Evolutionary conservation across 2,113 vertebrate species (phyloP), one percentile per base, ranked within the genome.

Genomic region (Tympanuchus pallidicinctus): DNA sequence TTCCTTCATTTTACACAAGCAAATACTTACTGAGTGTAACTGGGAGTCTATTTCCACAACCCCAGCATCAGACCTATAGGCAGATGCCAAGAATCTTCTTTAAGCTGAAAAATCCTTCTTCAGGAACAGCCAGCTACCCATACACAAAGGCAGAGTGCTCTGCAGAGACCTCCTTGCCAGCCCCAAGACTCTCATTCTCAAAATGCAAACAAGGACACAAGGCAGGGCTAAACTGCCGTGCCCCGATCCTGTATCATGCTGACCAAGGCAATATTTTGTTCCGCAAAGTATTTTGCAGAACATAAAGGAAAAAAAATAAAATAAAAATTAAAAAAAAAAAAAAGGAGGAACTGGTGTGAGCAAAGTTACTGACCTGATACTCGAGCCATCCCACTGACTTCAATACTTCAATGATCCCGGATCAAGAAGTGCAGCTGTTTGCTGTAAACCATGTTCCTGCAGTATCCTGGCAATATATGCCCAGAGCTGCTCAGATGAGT

Each of bases 301-400:
- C 11, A 36, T 0, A 5, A 10, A 17, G 13, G 1, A 20, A 20
- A 57, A 56, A 32, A 56, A 52, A 25, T 10, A 19, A 57, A 56
- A 32, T 11, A 27, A 25, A 13, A 52, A 54, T 36, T 36, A 4
- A 12, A 28, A 30, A 61, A 2, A 47, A 47, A 25, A 34, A 67
- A 61, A 27, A 4, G 2, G 5, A 72, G 10, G 2, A 90, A 40
- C 11, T n/a, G 48, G 11, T 21, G 63, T 11, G 25, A 5, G 40
- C 70, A 42, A 73, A 85, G 75, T 82, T 94, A 93, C 89, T 79
- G 60, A 92, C 72, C 92, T 94, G 82, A 59, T 8, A 38, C 30
- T 72, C 8, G 8, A 89, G 86, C 74, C 84, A 83, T 88, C 63
- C 65, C 70, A 79, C 27, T 43, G 57, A 67, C 78, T 66, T 76